phyloP scores from a whole-genome alignment of 2,797 vertebrate species.

The Corythornis leucogaster region DNA sequence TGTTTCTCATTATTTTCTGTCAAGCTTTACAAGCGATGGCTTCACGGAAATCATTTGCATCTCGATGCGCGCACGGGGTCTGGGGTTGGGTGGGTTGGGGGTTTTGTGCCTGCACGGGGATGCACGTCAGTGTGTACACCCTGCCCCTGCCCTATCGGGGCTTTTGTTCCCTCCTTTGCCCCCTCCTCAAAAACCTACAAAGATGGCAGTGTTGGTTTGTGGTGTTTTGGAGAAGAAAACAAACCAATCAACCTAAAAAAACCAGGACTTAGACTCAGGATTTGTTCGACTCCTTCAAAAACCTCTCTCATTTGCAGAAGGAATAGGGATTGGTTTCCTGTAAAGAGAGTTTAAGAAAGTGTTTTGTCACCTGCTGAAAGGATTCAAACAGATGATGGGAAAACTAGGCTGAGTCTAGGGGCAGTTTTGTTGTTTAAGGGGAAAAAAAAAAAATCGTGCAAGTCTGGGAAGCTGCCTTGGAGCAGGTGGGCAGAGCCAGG shows the following conservation, averaged over 20 bases:
- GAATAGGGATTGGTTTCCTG: slow-evolving; percentile 1
- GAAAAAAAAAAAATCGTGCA: neutral
- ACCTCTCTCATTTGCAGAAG: neutral
- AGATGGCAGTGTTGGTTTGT: neutral
- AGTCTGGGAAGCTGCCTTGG: neutral
- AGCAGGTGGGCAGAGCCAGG: neutral
- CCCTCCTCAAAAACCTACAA: neutral
- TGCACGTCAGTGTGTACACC: slow-evolving; percentile 47
- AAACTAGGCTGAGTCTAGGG: neutral
- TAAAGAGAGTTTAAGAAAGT: slow-evolving; percentile 31
- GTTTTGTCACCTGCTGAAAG: slow-evolving; percentile 54
- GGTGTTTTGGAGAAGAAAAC: neutral
- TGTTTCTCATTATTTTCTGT: slow-evolving; percentile 99
- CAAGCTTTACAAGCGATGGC: slow-evolving; percentile 93
- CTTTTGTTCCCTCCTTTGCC: neutral
- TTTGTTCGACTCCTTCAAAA: neutral
- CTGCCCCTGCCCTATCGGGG: neutral
- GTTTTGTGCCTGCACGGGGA: neutral
- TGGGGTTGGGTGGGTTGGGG: no score
- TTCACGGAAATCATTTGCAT: slow-evolving; percentile 93
- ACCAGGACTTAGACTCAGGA: neutral
- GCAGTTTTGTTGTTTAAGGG: neutral
- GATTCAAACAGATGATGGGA: slow-evolving; percentile 25
- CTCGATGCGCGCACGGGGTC: slow-evolving; percentile 29
- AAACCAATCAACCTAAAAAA: neutral